phyloP scores from a whole-genome alignment of 2,797 vertebrate species.

The Cygnus olor region DNA sequence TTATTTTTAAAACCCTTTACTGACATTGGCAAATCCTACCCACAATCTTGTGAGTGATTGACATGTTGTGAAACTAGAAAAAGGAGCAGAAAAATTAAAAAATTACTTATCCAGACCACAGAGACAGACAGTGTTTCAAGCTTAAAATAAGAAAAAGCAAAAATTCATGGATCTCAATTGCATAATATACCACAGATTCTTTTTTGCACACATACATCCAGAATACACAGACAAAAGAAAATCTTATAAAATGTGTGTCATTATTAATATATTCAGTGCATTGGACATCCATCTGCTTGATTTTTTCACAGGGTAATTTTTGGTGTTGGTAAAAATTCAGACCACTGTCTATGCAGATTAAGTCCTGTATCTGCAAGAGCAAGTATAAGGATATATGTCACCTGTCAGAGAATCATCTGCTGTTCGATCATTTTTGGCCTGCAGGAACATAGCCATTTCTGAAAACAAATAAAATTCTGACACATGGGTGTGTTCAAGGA shows the following conservation, averaged over 20 bases:
- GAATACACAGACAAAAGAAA: not conserved
- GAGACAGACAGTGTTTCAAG: not conserved
- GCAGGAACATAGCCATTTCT: not conserved
- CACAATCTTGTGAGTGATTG: not conserved
- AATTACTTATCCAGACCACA: not conserved
- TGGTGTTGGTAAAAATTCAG: not conserved
- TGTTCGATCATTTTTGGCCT: not conserved
- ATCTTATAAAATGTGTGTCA: not conserved
- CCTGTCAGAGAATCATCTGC: not conserved
- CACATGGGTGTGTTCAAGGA: not conserved
- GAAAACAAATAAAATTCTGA: not conserved
- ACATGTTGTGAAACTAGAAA: not conserved
- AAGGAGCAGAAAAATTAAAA: not conserved
- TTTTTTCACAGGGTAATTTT: not conserved
- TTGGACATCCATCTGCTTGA: not conserved
- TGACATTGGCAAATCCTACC: not conserved
- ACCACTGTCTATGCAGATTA: not conserved
- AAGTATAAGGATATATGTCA: not conserved
- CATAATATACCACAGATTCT: not conserved
- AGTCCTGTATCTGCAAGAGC: not conserved
- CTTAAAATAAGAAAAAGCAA: slow-evolving; percentile 10
- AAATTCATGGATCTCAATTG: not conserved
- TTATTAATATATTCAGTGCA: not conserved
- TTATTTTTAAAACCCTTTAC: slow-evolving; percentile 20
- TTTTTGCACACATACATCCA: not conserved